Percentiles rank a stretch among this genome's conserved stretches.
These are phyloP conservation scores for Tethea ocularis DNA, from an alignment of 2,888 invertebrate genomes.

Conservation along the genomic window DNA sequence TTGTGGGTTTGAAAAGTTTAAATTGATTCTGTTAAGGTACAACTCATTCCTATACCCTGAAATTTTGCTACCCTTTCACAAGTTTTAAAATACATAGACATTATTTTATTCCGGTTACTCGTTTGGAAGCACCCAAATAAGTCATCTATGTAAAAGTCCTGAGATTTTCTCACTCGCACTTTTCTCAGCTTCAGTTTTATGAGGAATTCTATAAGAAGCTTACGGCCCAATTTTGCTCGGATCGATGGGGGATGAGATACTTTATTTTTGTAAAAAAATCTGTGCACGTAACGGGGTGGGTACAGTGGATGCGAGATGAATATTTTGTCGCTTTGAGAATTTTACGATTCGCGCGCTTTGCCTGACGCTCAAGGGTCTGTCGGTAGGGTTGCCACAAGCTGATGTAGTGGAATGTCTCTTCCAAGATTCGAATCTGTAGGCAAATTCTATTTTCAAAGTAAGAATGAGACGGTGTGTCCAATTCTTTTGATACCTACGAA, in stretches of 20 bases:
- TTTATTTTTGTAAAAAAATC: constrained; percentile 46
- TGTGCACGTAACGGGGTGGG: constrained; percentile 44
- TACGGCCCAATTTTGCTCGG: constrained; percentile 44
- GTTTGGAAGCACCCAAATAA: no score
- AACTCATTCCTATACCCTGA: neutral
- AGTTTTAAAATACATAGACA: neutral
- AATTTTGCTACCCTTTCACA: neutral
- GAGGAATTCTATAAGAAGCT: constrained; percentile 47
- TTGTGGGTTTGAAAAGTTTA: constrained; percentile 20
- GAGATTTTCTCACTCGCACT: constrained; percentile 30
- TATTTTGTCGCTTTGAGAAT: constrained; percentile 40
- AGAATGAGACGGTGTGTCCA: constrained; percentile 22
- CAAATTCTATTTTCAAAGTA: constrained; percentile 27
- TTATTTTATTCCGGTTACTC: no score
- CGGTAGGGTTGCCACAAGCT: neutral
- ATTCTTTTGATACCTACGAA: constrained; percentile 8
- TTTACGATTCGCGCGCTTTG: neutral
- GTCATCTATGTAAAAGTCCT: constrained; percentile 24
- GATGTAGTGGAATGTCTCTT: neutral
- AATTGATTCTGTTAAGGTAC: constrained; percentile 15
- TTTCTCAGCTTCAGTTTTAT: constrained; percentile 42
- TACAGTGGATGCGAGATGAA: constrained; percentile 48
- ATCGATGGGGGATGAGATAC: constrained; percentile 44
- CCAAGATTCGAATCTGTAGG: constrained; percentile 25
- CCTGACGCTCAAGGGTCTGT: neutral